Evolutionary conservation across 2,888 invertebrate genomes (phyloP).

Genomic region (Urechis unicinctus): DNA sequence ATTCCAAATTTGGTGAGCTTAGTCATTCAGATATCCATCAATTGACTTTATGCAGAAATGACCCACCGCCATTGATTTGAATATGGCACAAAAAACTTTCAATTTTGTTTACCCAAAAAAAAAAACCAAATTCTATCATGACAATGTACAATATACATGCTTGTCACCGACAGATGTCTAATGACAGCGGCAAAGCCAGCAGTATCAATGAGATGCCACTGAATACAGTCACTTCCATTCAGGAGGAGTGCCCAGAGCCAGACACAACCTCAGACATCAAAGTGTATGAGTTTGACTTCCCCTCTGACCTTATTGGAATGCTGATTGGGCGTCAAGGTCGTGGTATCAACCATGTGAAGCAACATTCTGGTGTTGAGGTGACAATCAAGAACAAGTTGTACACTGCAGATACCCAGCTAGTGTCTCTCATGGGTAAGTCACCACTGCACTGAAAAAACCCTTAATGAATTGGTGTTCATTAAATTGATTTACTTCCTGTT

Average conservation of each 20-base stretch:
- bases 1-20: too few relatives aligned
- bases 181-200: slow-evolving; percentile 9
- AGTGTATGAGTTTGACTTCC: slow-evolving; percentile 47
- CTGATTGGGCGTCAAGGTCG: slow-evolving; percentile 78
- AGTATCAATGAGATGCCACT: slow-evolving; percentile 1
- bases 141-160: too few relatives aligned
- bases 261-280: not conserved
- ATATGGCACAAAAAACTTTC: too few relatives aligned
- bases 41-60: too few relatives aligned
- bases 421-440: too few relatives aligned
- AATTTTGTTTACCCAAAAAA: too few relatives aligned
- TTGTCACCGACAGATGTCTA: slow-evolving; percentile 10
- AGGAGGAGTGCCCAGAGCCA: slow-evolving; percentile 2
- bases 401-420: slow-evolving; percentile 62
- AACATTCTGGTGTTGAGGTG: slow-evolving; percentile 71
- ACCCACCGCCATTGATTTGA: too few relatives aligned
- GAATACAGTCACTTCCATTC: slow-evolving; percentile 2
- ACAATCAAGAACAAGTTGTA: slow-evolving; percentile 72
- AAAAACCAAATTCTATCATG: too few relatives aligned
- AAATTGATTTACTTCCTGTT: too few relatives aligned
- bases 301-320: slow-evolving; percentile 66
- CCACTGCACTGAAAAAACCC: too few relatives aligned
- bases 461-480: too few relatives aligned
- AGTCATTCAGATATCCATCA: too few relatives aligned
- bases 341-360: slow-evolving; percentile 69